Evolutionary conservation across 2,888 invertebrate species (phyloP).

Genomic region (Cerastis leucographa): DNA sequence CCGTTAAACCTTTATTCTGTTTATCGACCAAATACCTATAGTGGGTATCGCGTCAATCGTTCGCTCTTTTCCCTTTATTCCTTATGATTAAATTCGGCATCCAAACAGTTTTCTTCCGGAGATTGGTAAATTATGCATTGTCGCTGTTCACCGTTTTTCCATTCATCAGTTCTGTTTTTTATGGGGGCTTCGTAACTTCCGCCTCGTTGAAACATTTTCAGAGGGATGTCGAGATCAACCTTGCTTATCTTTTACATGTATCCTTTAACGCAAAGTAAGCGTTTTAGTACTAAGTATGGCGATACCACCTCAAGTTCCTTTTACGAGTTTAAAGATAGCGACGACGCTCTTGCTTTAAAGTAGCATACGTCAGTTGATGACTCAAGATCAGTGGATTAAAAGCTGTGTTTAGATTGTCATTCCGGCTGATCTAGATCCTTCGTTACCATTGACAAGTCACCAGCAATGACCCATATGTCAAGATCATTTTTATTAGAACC

Average conservation of each 20-base stretch:
- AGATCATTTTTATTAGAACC: conserved; percentile 24
- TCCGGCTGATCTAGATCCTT: not conserved
- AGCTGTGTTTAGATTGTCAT: not conserved
- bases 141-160: conserved; percentile 5
- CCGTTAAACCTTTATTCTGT: conserved; percentile 79
- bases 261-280: conserved; percentile 29
- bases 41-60: conserved; percentile 53
- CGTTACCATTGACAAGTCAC: conserved; percentile 1
- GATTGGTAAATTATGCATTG: conserved; percentile 22
- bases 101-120: conserved; percentile 23
- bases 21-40: conserved; percentile 74
- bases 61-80: conserved; percentile 20
- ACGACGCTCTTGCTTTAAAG: conserved; percentile 10
- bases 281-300: conserved; percentile 26
- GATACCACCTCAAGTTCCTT: conserved; percentile 22
- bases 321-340: conserved; percentile 42
- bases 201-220: conserved; percentile 28
- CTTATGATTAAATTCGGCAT: conserved; percentile 46
- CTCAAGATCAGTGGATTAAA: conserved; percentile 4
- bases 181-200: conserved; percentile 25
- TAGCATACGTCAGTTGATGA: conserved; percentile 29
- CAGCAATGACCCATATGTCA: conserved; percentile 28
- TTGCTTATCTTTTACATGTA: conserved; percentile 36
- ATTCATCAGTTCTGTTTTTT: conserved; percentile 15
- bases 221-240: conserved; percentile 26